Evolutionary conservation across 1,140 invertebrate genomes (phyloP).

Genomic region (Venturia canescens): DNA sequence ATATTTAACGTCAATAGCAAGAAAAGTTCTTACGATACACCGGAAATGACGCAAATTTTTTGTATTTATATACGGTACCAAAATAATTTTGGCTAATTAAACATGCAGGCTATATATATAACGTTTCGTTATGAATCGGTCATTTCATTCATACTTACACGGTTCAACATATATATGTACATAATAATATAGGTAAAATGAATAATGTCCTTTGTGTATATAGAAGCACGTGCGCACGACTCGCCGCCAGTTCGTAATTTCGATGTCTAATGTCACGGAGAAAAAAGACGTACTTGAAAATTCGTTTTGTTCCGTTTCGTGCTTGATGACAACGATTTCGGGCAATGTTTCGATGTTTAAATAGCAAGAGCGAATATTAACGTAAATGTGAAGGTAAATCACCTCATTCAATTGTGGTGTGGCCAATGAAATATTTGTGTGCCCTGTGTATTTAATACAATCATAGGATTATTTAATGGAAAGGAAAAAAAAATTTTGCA

Average conservation of each 20-base stretch:
- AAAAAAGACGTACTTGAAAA: neutral
- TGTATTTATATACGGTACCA: neutral
- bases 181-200: no score
- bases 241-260: neutral
- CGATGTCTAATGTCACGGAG: constrained; percentile 7
- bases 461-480: no score
- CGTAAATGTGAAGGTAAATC: neutral
- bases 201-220: no score
- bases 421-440: neutral
- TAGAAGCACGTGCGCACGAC: neutral
- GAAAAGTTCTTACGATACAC: neutral
- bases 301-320: neutral
- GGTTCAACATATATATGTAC: no score
- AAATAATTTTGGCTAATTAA: neutral
- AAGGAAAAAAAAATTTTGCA: no score
- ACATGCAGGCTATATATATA: neutral
- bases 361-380: neutral
- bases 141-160: neutral
- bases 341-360: neutral
- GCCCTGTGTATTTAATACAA: neutral
- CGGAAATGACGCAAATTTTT: neutral
- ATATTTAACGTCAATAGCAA: neutral
- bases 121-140: neutral
- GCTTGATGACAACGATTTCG: neutral
- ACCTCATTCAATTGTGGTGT: constrained; percentile 13